Evolutionary conservation across 2,888 invertebrate genomes (phyloP).

Genomic region (Diaprepes abbreviatus): DNA sequence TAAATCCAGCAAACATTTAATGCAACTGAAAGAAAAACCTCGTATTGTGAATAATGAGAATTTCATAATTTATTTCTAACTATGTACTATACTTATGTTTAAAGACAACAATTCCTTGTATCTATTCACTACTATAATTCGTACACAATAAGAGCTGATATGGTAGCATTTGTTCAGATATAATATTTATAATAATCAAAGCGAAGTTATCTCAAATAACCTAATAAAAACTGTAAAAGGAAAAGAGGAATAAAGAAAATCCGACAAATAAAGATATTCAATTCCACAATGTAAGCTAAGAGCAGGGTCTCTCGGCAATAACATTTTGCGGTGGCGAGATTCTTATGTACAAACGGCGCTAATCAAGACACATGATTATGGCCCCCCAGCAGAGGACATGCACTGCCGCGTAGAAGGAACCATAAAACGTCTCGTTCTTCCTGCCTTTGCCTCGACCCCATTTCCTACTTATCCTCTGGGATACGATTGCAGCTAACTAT

Average conservation of each 20-base stretch:
- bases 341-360: constrained; percentile 67
- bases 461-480: constrained; percentile 50
- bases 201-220: background rate
- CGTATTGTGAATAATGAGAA: too few species aligned
- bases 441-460: constrained; percentile 45
- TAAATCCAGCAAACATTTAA: too few species aligned
- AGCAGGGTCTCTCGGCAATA: constrained; percentile 40
- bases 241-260: constrained; percentile 20
- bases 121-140: too few species aligned
- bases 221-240: background rate
- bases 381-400: constrained; percentile 54
- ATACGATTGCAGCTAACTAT: constrained; percentile 50
- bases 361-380: constrained; percentile 69
- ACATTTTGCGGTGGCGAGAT: constrained; percentile 56
- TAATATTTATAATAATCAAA: background rate
- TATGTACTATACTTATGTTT: too few species aligned
- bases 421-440: constrained; percentile 50
- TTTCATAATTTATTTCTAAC: too few species aligned
- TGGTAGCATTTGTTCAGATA: too few species aligned
- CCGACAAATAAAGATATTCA: constrained; percentile 33
- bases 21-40: too few species aligned
- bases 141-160: too few species aligned
- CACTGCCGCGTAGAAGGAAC: constrained; percentile 52
- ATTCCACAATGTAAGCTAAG: constrained; percentile 32
- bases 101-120: too few species aligned